Base-by-base conservation (phyloP, 2,113 vertebrate genomes). In the Boulengeromyrus knoepffleri region DNA sequence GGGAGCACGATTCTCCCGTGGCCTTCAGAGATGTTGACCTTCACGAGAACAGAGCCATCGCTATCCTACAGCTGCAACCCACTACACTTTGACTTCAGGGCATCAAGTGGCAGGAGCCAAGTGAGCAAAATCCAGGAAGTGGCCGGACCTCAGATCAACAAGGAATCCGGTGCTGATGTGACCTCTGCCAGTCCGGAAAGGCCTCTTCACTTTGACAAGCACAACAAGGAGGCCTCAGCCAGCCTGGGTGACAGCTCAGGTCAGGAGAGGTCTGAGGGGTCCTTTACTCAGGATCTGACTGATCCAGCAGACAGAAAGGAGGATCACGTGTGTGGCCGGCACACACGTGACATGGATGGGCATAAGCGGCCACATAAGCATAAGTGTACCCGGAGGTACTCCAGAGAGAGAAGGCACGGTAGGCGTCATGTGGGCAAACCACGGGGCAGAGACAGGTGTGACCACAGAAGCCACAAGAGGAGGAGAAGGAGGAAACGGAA, bases 11-110 rank as follows among this genome's bases (percentile, higher is more conserved):
- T 97, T 90, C 97, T 98, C 92, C 97, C 97, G 89, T 98, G 97
- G 97, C 97, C 97, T 24, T 96, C 97, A 0, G 97, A 98, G 94
- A 97, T 98, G 97, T 91, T 98, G 77, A 92, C 92, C 89, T 97
- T 97, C 84, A 98, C 97, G 9, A 94, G 87, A 77, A 96, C 96
- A 12, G 93, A 95, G 53, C 97, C 97, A n/a, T 95, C 96, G 0
- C 90, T 98, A 92, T 97, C 97, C 6, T 97, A 97, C 0, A 97
- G 97, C 89, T 98, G 97, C 88, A 98, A 98, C 92, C 97, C 97
- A 89, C 95, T 98, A 56, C 96, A 96, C 92, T 98, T 98, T 94
- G 97, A 98, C 91, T 98, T 98, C 90, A 96, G 95, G 88, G 94
- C 95, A 58, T 96, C 96, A 10, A 96, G 90, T 90, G 91, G 47